Conservation (phyloP, 2,113 vertebrate species). For the Tragelaphus buxtoni region DNA sequence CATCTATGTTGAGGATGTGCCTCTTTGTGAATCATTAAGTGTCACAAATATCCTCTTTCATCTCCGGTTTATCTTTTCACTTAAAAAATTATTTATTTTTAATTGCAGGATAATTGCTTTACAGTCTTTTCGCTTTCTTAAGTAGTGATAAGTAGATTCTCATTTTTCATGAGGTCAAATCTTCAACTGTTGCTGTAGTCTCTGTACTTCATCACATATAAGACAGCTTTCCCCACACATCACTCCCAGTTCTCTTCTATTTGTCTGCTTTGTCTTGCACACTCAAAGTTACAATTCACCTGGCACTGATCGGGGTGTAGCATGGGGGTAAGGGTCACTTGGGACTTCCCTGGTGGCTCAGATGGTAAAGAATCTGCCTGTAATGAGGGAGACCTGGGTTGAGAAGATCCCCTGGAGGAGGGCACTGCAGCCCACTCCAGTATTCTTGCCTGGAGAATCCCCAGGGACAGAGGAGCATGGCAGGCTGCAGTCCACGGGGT, state of each 20-base stretch:
- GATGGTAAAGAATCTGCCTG: not conserved
- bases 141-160: not conserved
- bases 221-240: not conserved
- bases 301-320: not conserved
- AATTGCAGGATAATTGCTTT: not conserved
- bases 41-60: no score
- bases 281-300: fast-evolving
- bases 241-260: fast-evolving
- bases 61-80: no score
- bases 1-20: not conserved
- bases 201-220: fast-evolving
- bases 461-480: not conserved
- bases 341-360: not conserved
- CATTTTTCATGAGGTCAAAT: not conserved
- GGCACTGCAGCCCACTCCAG: not conserved
- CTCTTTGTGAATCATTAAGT: not conserved
- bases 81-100: not conserved
- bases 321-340: not conserved
- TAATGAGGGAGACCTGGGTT: not conserved
- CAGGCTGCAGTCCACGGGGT: not conserved
- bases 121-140: not conserved
- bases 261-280: not conserved
- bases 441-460: not conserved
- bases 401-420: not conserved
- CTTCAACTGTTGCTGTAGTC: not conserved